phyloP scores from a whole-genome alignment of 2,888 invertebrate species.

The Synergus laeviventris region DNA sequence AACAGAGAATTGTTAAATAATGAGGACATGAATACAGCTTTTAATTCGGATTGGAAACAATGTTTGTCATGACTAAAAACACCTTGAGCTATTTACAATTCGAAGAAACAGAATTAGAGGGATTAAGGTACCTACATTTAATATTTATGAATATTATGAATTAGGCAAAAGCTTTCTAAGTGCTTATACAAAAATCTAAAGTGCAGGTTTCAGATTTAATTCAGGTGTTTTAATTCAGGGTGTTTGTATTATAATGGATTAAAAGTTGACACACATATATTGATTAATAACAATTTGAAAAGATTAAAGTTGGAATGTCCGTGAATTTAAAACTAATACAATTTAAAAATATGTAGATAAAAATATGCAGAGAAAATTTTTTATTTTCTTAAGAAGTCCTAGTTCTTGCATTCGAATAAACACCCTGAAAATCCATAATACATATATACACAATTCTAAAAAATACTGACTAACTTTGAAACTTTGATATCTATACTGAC shows the following conservation, averaged over 20 bases:
- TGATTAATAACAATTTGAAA: no score
- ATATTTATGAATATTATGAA: slow-evolving; percentile 18
- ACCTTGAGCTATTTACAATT: slow-evolving; percentile 59
- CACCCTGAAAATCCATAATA: background rate
- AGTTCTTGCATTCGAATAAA: background rate
- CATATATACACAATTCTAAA: background rate
- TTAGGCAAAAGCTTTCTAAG: slow-evolving; percentile 22
- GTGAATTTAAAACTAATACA: background rate
- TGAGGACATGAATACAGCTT: slow-evolving; percentile 8
- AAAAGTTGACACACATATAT: background rate
- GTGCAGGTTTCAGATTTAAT: slow-evolving; percentile 36
- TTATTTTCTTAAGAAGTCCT: no score
- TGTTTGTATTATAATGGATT: background rate
- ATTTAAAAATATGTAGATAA: background rate
- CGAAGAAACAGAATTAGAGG: slow-evolving; percentile 50
- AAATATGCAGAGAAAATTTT: background rate
- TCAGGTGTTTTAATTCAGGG: background rate
- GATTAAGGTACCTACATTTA: slow-evolving; percentile 65
- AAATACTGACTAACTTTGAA: background rate
- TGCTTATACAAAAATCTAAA: background rate
- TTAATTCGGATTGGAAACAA: slow-evolving; percentile 55
- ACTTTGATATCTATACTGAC: background rate
- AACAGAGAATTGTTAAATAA: background rate
- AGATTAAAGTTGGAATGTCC: no score
- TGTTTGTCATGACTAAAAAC: slow-evolving; percentile 45